Evolutionary conservation across 2,888 invertebrate genomes (phyloP), one percentile per base, ranked within the genome.

Genomic region (Drosophila meridiana): DNA sequence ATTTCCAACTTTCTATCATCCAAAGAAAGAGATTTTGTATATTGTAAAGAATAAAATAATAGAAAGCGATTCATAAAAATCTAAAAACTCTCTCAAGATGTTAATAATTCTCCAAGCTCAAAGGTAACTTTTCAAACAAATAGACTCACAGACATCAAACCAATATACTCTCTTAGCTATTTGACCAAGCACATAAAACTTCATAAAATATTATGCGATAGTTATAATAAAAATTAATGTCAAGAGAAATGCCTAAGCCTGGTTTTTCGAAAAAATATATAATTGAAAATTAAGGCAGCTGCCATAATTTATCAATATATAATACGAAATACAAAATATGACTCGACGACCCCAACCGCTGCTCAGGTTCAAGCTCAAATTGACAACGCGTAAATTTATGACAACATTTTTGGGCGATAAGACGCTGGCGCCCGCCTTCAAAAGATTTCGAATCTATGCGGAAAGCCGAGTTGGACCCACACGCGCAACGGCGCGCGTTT

Each of bases 341-440:
- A 82, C 55, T 28, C 48, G 66, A 28, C 38, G 63, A 72, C 68
- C 67, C 73, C 62, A 45, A 14, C 20, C 40, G 20, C 14, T 26
- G 59, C 64, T 52, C 61, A 69, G 88, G 87, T 84, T 86, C 87
- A 87, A 87, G 86, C 87, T 75, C 78, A 85, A 71, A 64, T 40
- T 62, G 73, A 69, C 74, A 78, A 63, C 56, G 60, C 11, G n/a
- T 45, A 59, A 81, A 89, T 88, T 89, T 85, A 87, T 85, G 81
- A 71, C 75, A 73, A 60, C 79, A 69, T 82, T 83, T 75, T 62
- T 50, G 47, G 73, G 73, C 71, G 88, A 87, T 87, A 87, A 89
- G 76, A 5, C 32, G 52, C 34, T 6, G 34, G 52, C 34, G 52
- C 34, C 52, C 52, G 52, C 52, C 34, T 36, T 52, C 52, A 65